Conservation (phyloP, 2,888 invertebrate species). For the Eustalomyia histrio region DNA sequence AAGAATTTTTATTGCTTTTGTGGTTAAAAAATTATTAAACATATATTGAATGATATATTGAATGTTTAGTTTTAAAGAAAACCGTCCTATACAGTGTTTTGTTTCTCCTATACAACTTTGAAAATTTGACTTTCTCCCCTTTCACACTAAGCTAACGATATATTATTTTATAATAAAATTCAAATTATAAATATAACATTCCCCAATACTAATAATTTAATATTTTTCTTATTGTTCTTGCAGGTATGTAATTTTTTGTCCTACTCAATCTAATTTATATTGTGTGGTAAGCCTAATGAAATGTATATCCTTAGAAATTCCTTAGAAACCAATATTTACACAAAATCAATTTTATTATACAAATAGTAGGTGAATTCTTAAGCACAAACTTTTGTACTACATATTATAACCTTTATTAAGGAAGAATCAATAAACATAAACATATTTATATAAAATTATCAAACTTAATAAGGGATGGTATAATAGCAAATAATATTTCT, state of each 20-base stretch:
- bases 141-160: too few species aligned
- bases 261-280: background rate
- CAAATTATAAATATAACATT: too few species aligned
- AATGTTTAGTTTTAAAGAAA: too few species aligned
- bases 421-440: background rate
- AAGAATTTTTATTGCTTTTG: too few species aligned
- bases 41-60: too few species aligned
- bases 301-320: background rate
- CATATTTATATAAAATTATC: background rate
- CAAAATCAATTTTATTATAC: background rate
- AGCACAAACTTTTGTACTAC: background rate
- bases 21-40: too few species aligned
- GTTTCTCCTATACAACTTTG: too few species aligned
- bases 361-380: background rate
- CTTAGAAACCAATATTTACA: conserved; percentile 5
- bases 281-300: conserved; percentile 13
- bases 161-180: too few species aligned
- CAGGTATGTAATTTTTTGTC: conserved; percentile 17
- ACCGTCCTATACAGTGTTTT: too few species aligned
- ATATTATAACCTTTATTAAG: background rate
- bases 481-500: background rate
- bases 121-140: too few species aligned
- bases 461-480: background rate
- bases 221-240: conserved; percentile 3
- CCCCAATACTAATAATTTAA: too few species aligned